Evolutionary conservation across 2,888 invertebrate species (phyloP).

Genomic region (Ceriagrion tenellum): DNA sequence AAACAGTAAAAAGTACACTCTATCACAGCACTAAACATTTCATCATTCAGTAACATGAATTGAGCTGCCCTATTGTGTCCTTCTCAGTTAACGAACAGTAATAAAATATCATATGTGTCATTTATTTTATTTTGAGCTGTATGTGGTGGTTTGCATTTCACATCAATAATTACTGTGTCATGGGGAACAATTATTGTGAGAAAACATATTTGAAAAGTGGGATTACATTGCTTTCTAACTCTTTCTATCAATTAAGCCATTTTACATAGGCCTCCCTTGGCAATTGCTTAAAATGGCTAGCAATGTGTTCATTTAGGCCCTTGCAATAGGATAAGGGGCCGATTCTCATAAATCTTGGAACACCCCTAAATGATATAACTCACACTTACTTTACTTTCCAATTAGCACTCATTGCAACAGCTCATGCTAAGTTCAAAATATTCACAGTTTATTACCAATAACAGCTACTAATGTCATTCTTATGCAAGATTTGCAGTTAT

Average conservation of each 20-base stretch:
- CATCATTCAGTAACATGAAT: slow-evolving; percentile 69
- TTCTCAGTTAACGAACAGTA: slow-evolving; percentile 69
- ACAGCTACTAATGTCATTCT: slow-evolving; percentile 62
- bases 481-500: not conserved
- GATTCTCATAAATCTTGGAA: slow-evolving; percentile 23
- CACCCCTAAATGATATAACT: slow-evolving; percentile 41
- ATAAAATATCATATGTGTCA: slow-evolving; percentile 71
- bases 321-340: slow-evolving; percentile 46
- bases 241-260: slow-evolving; percentile 53
- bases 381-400: slow-evolving; percentile 40
- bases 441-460: slow-evolving; percentile 46
- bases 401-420: slow-evolving; percentile 56
- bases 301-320: slow-evolving; percentile 57
- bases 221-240: slow-evolving; percentile 53
- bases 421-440: slow-evolving; percentile 51
- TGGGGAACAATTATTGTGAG: slow-evolving; percentile 54
- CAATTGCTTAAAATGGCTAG: slow-evolving; percentile 63
- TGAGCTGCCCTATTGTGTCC: slow-evolving; percentile 68
- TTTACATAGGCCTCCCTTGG: slow-evolving; percentile 49
- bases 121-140: slow-evolving; percentile 69
- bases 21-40: slow-evolving; percentile 71
- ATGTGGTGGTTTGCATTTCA: slow-evolving; percentile 63
- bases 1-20: slow-evolving; percentile 71
- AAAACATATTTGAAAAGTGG: slow-evolving; percentile 48
- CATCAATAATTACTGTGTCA: slow-evolving; percentile 66